Percentiles rank a stretch among this genome's conserved stretches.
These are phyloP conservation scores for Phataginus tricuspis DNA, from an alignment of 2,797 vertebrate species.

Conservation along the genomic window DNA sequence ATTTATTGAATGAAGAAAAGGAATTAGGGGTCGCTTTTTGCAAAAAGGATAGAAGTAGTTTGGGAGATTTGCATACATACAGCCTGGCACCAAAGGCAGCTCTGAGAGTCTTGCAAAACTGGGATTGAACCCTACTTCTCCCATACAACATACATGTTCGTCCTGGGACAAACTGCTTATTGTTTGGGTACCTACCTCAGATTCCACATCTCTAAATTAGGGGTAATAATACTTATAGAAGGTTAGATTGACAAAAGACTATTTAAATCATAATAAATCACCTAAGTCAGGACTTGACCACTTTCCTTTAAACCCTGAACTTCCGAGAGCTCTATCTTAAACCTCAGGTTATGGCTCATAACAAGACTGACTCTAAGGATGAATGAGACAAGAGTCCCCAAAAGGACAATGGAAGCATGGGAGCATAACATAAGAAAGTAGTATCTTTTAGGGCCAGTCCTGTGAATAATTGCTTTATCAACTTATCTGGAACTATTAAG, in stretches of 20 bases:
- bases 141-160: neutral
- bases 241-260: neutral
- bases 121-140: neutral
- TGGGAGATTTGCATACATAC: neutral
- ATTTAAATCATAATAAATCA: conserved; percentile 4
- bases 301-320: neutral
- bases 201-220: neutral
- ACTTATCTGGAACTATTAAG: neutral
- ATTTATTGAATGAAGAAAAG: neutral
- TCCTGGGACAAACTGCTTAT: neutral
- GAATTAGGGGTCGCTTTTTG: neutral
- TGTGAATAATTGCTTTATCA: neutral
- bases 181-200: neutral
- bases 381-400: neutral
- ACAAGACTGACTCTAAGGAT: neutral
- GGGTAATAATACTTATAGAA: neutral
- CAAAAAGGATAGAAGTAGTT: neutral
- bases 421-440: neutral
- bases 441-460: neutral
- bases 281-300: neutral
- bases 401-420: neutral
- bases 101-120: neutral
- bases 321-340: neutral
- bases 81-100: neutral
- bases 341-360: neutral